These are phyloP conservation scores for Microtus richardsoni DNA, from an alignment of 2,113 vertebrate genomes.

Conservation along the genomic window DNA sequence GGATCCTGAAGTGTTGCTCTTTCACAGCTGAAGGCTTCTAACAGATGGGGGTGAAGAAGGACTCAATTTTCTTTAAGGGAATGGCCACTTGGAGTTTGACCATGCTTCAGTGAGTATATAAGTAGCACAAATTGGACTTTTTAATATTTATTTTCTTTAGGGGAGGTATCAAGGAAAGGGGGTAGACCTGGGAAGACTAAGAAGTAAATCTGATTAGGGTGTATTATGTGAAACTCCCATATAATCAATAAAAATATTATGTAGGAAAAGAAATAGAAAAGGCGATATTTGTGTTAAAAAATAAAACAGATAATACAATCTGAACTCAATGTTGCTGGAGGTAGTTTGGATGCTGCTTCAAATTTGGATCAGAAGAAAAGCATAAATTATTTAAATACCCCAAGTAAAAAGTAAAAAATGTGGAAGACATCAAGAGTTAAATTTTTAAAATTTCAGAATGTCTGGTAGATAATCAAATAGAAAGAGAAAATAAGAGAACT, in stretches of 20 bases:
- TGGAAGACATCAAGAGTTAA: background rate
- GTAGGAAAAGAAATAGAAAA: background rate
- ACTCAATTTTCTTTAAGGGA: background rate
- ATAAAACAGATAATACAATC: background rate
- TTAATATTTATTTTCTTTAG: background rate
- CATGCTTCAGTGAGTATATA: background rate
- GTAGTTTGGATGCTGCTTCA: background rate
- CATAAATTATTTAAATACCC: conserved; percentile 39
- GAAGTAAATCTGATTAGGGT: background rate
- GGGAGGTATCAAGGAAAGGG: background rate
- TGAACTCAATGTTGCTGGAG: background rate
- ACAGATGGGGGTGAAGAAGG: background rate
- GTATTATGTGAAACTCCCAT: background rate
- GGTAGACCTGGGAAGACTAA: background rate
- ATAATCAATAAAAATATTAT: background rate
- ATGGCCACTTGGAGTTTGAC: background rate
- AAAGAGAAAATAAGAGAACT: background rate
- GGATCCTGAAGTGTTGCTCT: background rate
- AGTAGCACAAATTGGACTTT: background rate
- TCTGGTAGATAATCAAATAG: background rate
- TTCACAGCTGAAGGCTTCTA: background rate
- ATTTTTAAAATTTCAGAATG: background rate
- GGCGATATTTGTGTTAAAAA: background rate
- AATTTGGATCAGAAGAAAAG: conserved; percentile 36
- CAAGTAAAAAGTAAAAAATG: conserved; percentile 16